Conservation (phyloP, 2,797 vertebrate genomes). For the Arrhamphus sclerolepis region DNA sequence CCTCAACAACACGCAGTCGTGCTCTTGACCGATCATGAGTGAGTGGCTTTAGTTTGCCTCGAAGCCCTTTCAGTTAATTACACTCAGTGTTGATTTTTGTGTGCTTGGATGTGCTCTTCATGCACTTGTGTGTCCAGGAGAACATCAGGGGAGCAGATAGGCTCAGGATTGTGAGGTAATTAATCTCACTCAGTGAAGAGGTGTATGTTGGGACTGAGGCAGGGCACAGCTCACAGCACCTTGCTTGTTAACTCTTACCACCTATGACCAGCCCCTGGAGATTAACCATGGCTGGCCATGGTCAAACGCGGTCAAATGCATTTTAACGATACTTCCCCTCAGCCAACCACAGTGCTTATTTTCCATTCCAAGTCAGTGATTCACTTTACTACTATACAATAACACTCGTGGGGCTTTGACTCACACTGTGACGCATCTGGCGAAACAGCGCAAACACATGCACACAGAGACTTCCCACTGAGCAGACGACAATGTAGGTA, state of each 20-base stretch:
- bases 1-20: slow-evolving; percentile 48
- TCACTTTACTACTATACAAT: slow-evolving; percentile 34
- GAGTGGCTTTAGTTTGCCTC: slow-evolving; percentile 40
- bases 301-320: slow-evolving; percentile 68
- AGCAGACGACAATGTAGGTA: slow-evolving; percentile 44
- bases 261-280: slow-evolving; percentile 67
- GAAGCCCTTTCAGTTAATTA: slow-evolving; percentile 58
- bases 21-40: slow-evolving; percentile 48
- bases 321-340: slow-evolving; percentile 58
- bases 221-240: slow-evolving; percentile 65
- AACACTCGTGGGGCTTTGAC: slow-evolving; percentile 44
- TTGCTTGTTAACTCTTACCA: slow-evolving; percentile 70
- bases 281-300: slow-evolving; percentile 55
- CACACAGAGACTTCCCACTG: slow-evolving; percentile 4
- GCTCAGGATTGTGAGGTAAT: slow-evolving; percentile 64
- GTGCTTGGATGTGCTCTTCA: slow-evolving; percentile 26
- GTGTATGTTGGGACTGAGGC: slow-evolving; percentile 74
- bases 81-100: slow-evolving; percentile 35
- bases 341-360: slow-evolving; percentile 32
- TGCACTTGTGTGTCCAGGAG: slow-evolving; percentile 18
- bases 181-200: slow-evolving; percentile 77
- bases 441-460: slow-evolving; percentile 36
- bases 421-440: slow-evolving; percentile 66
- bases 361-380: slow-evolving; percentile 32
- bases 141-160: slow-evolving; percentile 35